Percentiles rank a stretch among this genome's conserved stretches.
Evolutionary conservation across 2,888 invertebrate genomes (phyloP).

Genomic region (Athalia rosae): DNA sequence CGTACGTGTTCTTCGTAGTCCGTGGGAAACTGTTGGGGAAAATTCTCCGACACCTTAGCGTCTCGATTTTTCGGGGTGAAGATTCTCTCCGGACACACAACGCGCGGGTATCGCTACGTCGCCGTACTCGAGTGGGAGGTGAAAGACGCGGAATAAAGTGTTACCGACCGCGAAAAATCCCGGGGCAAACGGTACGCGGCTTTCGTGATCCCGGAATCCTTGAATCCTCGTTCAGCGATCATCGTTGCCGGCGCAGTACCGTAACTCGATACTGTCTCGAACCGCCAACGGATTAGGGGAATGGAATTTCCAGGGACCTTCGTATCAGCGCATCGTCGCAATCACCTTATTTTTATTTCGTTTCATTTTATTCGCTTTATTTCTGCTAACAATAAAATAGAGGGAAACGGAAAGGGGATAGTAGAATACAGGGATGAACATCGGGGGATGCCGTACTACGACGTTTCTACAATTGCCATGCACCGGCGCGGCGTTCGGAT

Average conservation of each 20-base stretch:
- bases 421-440: constrained; percentile 47
- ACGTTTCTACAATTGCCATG: constrained; percentile 11
- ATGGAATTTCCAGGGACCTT: constrained; percentile 10
- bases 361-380: background rate
- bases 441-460: too few species aligned
- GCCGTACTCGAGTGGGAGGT: too few species aligned
- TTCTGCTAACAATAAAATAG: constrained; percentile 27
- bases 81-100: too few species aligned
- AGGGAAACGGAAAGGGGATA: constrained; percentile 51
- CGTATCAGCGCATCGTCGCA: constrained; percentile 22
- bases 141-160: too few species aligned
- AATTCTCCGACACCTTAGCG: background rate
- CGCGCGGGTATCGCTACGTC: too few species aligned
- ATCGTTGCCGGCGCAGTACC: constrained; percentile 6
- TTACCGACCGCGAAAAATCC: too few species aligned
- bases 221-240: too few species aligned
- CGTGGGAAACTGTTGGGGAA: background rate
- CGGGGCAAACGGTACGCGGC: too few species aligned
- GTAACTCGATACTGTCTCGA: constrained; percentile 37
- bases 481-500: constrained; percentile 30
- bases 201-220: too few species aligned
- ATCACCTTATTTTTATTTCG: constrained; percentile 1
- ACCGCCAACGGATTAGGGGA: constrained; percentile 15
- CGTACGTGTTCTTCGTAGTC: constrained; percentile 22
- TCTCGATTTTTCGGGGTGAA: background rate